Conservation (phyloP, 2,113 vertebrate genomes). For the Scomber japonicus region DNA sequence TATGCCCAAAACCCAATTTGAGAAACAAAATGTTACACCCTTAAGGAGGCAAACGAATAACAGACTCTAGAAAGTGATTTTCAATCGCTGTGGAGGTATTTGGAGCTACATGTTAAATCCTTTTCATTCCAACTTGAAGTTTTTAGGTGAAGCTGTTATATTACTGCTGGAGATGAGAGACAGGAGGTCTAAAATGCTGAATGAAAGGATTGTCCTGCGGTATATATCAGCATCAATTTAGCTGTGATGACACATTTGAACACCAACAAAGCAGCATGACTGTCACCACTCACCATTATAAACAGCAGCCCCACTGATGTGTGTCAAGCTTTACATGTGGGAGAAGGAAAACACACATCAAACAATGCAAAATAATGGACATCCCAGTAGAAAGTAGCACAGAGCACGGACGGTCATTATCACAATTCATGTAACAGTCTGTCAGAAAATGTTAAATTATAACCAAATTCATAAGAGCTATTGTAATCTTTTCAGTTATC, state of each 20-base stretch:
- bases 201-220: constrained; percentile 22
- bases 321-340: constrained; percentile 58
- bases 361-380: constrained; percentile 56
- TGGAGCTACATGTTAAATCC: constrained; percentile 1
- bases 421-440: constrained; percentile 45
- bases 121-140: neutral
- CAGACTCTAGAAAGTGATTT: neutral
- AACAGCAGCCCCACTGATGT: constrained; percentile 46
- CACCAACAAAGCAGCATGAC: constrained; percentile 48
- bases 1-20: constrained; percentile 44
- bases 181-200: constrained; percentile 1
- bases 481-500: neutral
- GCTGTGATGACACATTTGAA: constrained; percentile 47
- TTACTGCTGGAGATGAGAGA: constrained; percentile 19
- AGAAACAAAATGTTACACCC: constrained; percentile 56
- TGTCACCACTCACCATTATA: constrained; percentile 61
- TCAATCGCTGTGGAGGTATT: constrained; percentile 13
- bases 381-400: constrained; percentile 14
- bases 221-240: constrained; percentile 50
- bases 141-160: constrained; percentile 31
- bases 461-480: constrained; percentile 16
- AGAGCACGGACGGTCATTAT: constrained; percentile 33
- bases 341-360: constrained; percentile 55
- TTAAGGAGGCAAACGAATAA: constrained; percentile 23
- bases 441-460: constrained; percentile 37